These are phyloP conservation scores for Zhuqinia jingwanae DNA, from an alignment of 2,888 invertebrate species.

Conservation along the genomic window DNA sequence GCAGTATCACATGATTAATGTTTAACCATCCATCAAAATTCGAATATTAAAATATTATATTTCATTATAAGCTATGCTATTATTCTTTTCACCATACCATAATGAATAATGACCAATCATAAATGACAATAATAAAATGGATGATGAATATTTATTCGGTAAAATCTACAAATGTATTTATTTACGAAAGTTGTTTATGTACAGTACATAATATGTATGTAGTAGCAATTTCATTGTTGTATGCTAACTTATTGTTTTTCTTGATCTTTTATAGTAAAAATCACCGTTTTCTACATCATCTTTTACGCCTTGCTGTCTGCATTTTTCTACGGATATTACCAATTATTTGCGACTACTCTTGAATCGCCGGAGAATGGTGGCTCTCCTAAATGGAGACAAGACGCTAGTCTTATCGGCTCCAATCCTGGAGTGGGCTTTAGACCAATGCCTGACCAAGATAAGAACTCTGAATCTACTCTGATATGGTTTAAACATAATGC, in stretches of 20 bases:
- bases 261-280: slow-evolving; percentile 88
- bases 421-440: slow-evolving; percentile 98
- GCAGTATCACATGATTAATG: too few relatives aligned
- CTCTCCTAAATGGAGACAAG: slow-evolving; percentile 94
- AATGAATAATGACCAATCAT: too few relatives aligned
- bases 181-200: too few relatives aligned
- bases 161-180: too few relatives aligned
- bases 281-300: slow-evolving; percentile 96
- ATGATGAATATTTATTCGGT: too few relatives aligned
- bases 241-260: neutral
- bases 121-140: too few relatives aligned
- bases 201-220: too few relatives aligned
- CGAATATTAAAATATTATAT: too few relatives aligned
- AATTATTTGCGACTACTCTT: slow-evolving; percentile 95
- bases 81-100: too few relatives aligned
- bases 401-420: slow-evolving; percentile 92
- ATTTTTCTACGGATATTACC: slow-evolving; percentile 96
- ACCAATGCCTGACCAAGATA: slow-evolving; percentile 91
- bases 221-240: too few relatives aligned
- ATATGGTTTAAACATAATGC: slow-evolving; percentile 94
- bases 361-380: slow-evolving; percentile 80
- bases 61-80: too few relatives aligned
- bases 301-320: slow-evolving; percentile 96
- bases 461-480: slow-evolving; percentile 96
- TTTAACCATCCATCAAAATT: too few relatives aligned